A percentile compares a stretch with the other conserved stretches of the same genome.
These are phyloP conservation scores for Scaptomyza caliginosa DNA, from an alignment of 2,888 invertebrate genomes.

Conservation along the genomic window DNA sequence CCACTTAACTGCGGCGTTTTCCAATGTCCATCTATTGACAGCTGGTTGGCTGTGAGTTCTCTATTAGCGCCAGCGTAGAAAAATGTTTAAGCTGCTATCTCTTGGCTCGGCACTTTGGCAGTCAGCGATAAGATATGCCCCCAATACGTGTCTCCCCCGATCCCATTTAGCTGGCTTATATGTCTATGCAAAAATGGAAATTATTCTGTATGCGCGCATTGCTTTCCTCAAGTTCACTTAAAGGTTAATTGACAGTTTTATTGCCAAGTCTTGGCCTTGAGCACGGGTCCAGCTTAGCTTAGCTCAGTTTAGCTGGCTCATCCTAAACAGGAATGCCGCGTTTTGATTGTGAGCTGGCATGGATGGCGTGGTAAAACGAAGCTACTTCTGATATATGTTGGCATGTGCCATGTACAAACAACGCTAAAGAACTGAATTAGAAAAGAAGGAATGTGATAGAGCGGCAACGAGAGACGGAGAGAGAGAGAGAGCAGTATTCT, in stretches of 20 bases:
- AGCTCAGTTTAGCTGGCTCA: background rate
- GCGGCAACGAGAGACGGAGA: background rate
- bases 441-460: background rate
- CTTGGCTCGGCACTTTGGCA: constrained; percentile 64
- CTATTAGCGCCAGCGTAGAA: constrained; percentile 63
- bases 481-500: background rate
- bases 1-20: constrained; percentile 36
- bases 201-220: constrained; percentile 44
- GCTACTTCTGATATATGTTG: constrained; percentile 21
- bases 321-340: constrained; percentile 18
- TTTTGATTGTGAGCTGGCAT: constrained; percentile 33
- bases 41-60: constrained; percentile 56
- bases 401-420: constrained; percentile 42
- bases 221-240: constrained; percentile 55
- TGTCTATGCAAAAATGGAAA: constrained; percentile 62
- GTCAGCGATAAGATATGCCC: constrained; percentile 49
- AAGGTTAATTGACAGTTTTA: constrained; percentile 82
- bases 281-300: constrained; percentile 28
- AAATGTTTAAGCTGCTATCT: constrained; percentile 46
- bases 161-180: background rate
- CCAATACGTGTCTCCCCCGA: background rate
- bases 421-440: constrained; percentile 3
- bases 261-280: constrained; percentile 48
- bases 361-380: constrained; percentile 5
- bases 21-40: constrained; percentile 49